Evolutionary conservation across 2,797 vertebrate species (phyloP), one percentile per base, ranked within the genome.

Genomic region (Sciurus carolinensis): DNA sequence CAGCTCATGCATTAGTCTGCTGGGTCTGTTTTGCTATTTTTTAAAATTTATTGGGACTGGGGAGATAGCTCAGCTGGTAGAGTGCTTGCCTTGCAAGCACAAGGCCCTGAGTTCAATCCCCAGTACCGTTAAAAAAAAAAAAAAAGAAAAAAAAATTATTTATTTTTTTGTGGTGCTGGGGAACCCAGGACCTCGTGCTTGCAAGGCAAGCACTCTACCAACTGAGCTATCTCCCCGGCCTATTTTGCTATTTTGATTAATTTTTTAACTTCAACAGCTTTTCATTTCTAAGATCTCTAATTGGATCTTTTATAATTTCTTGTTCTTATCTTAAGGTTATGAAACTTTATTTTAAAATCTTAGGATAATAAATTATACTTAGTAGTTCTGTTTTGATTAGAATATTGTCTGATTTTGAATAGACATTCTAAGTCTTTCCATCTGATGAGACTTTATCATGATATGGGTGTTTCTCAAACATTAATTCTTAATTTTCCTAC

Each of bases 241-340:
- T 3, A 5, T 39, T 39, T 39, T 39, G 39, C 4, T 39, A 39
- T 39, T n/a, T 69, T 69, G 33, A 54, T 92, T 84, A 71, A 18
- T 39, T 42, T 83, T 84, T n/a, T 95, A 15, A 44, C 77, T 82
- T 86, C 10, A 85, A 52, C 5, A 83, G 15, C 26, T 87, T 88
- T 64, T 82, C 28, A 39, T 81, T 72, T 75, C 18, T 11, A 80
- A 75, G 17, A 94, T 71, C 50, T 83, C 42, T 95, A 88, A 69
- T 13, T 90, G 50, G 18, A 42, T 92, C 14, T 80, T 80, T 77
- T 30, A 67, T 72, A 80, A 83, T 80, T 92, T 94, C 59, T 83
- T 92, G 0, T 84, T 92, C 66, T 24, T 90, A 5, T 87, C 79
- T 86, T 86, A 89, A 84, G 72, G 28, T 44, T 94, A 8, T 14